Base-by-base conservation (phyloP, 2,113 vertebrate genomes). In the Limanda limanda region DNA sequence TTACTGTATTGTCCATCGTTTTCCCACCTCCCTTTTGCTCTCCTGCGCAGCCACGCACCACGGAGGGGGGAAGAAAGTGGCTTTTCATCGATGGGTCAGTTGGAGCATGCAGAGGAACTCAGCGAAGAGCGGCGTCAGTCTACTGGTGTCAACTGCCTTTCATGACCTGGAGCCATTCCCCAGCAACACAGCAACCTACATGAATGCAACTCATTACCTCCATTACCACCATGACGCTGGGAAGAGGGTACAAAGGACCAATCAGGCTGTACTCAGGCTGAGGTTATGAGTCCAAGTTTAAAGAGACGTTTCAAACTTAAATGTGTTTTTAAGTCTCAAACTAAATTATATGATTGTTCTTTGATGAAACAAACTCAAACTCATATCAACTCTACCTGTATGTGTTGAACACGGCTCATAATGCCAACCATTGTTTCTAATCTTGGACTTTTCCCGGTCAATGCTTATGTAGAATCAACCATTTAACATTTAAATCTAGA, bases 1-100 rank as follows among this genome's bases (percentile, higher is more conserved):
- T 88, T 90, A 90, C 80, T 84, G 86, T 89, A 92, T 91, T 92
- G 89, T 91, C 83, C 42, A 21, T 66, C 54, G 48, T 73, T 85
- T 79, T 81, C 77, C 79, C 76, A 78, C 83, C 83, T 87, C 87
- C 87, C 78, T 74, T 71, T 86, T 63, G 1, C 83, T 84, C 85
- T 84, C 76, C 83, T 88, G 84, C 65, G 68, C 72, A 81, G 73
- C 76, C 58, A 81, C 45, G 71, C 85, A 91, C 84, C 89, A 90
- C 76, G 88, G 82, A 82, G 55, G 61, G 78, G 78, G 78, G 75
- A 91, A 92, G 91, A 95, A 93, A 93, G 91, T 92, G 84, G 77
- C 89, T 94, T 94, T 94, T 93, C 91, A 94, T 84, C 54, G 76
- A 88, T 72, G 57, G 80, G 75, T 82, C 75, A 59, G 59, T 76